Percentiles rank a stretch among this genome's conserved stretches.
phyloP scores from a whole-genome alignment of 1,140 invertebrate genomes.

The Leptinotarsa lineolata region DNA sequence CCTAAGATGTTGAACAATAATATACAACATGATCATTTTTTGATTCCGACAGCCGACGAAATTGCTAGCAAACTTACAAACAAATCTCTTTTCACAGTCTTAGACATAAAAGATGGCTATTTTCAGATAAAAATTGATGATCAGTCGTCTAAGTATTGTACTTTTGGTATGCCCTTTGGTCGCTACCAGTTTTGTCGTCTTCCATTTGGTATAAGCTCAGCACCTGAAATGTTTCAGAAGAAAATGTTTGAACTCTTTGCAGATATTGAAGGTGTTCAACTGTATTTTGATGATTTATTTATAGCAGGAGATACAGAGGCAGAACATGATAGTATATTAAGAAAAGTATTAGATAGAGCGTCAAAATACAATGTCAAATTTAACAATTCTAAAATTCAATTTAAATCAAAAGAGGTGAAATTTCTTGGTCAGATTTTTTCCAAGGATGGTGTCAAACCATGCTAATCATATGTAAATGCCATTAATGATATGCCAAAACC shows the following conservation, averaged over 20 bases:
- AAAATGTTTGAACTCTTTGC: conserved; percentile 39
- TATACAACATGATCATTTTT: not conserved
- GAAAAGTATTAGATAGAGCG: no score
- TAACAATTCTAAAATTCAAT: no score
- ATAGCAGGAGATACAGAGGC: conserved; percentile 40
- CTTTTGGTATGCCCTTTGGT: conserved; percentile 42
- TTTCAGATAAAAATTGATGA: conserved; percentile 29
- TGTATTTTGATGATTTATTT: conserved; percentile 51
- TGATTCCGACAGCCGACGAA: not conserved
- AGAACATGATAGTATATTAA: conserved; percentile 49
- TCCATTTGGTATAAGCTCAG: conserved; percentile 42
- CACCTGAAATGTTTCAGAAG: conserved; percentile 44
- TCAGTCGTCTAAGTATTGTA: conserved; percentile 34
- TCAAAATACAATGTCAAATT: no score
- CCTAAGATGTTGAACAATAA: no score
- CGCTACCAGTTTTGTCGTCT: conserved; percentile 44
- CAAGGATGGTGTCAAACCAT: not conserved
- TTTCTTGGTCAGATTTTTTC: not conserved
- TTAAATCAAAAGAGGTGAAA: no score
- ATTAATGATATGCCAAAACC: not conserved
- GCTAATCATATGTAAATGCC: not conserved
- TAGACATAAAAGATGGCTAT: conserved; percentile 9
- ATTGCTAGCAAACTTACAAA: not conserved
- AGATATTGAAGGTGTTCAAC: conserved; percentile 36
- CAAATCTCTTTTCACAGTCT: no score